Conservation (phyloP, 2,113 vertebrate species). For the Peromyscus leucopus region DNA sequence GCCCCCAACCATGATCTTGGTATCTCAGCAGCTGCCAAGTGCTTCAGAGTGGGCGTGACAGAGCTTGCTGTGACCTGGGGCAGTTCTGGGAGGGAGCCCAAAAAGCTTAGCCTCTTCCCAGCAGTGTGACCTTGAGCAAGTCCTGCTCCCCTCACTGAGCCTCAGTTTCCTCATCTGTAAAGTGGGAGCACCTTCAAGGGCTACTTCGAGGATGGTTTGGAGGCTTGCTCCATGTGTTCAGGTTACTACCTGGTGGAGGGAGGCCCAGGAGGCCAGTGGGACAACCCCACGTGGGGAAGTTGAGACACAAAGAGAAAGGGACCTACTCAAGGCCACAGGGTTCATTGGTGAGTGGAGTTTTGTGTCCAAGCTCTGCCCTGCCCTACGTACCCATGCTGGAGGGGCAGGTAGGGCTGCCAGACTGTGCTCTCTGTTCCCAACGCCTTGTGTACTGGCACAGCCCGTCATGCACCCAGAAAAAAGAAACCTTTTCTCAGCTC, state of each 20-base stretch:
- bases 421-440: background rate
- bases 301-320: background rate
- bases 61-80: background rate
- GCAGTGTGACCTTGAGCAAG: background rate
- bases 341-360: background rate
- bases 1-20: background rate
- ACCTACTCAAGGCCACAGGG: background rate
- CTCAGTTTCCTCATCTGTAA: background rate
- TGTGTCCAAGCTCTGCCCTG: background rate
- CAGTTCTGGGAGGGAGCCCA: background rate
- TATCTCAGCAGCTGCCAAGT: background rate
- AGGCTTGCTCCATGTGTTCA: background rate
- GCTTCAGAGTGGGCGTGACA: background rate
- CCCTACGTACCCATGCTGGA: background rate
- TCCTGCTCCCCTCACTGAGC: background rate
- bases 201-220: accelerated
- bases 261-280: background rate
- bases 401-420: background rate
- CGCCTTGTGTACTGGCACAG: background rate
- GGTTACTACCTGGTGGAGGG: background rate
- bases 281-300: background rate
- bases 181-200: background rate
- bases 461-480: background rate
- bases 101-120: background rate
- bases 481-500: background rate